phyloP scores from a whole-genome alignment of 2,888 invertebrate species.

The Scaptomyza tumidula region DNA sequence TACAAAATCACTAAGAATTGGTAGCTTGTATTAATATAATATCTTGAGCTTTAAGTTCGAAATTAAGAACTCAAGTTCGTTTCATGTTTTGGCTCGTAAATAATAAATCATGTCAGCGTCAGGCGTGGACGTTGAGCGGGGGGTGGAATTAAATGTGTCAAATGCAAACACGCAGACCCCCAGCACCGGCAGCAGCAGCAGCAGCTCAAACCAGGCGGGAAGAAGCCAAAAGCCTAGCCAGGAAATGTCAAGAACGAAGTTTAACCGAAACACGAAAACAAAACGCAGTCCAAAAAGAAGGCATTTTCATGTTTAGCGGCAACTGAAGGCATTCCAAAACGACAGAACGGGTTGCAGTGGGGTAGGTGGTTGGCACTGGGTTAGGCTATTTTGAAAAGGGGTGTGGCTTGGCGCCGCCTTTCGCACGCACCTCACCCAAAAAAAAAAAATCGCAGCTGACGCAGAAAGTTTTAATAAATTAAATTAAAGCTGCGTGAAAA shows the following conservation, averaged over 20 bases:
- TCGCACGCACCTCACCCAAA: slow-evolving; percentile 63
- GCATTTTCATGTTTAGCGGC: slow-evolving; percentile 67
- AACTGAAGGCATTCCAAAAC: slow-evolving; percentile 62
- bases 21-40: not conserved
- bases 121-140: slow-evolving; percentile 27
- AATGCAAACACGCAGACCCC: slow-evolving; percentile 72
- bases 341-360: slow-evolving; percentile 4
- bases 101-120: slow-evolving; percentile 82
- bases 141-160: slow-evolving; percentile 75
- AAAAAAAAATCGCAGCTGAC: slow-evolving; percentile 62
- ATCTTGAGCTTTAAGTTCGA: slow-evolving; percentile 62
- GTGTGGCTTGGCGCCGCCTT: slow-evolving; percentile 56
- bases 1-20: not conserved
- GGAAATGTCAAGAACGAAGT: slow-evolving; percentile 79
- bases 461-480: slow-evolving; percentile 71
- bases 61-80: slow-evolving; percentile 81
- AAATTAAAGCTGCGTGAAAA: slow-evolving; percentile 77
- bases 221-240: slow-evolving; percentile 44
- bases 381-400: slow-evolving; percentile 29
- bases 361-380: slow-evolving; percentile 1
- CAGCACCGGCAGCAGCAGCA: slow-evolving; percentile 5
- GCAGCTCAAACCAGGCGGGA: slow-evolving; percentile 14
- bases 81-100: slow-evolving; percentile 76
- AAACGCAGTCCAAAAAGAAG: slow-evolving; percentile 60
- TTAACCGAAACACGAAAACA: slow-evolving; percentile 71